Evolutionary conservation across 2,888 invertebrate species (phyloP), one percentile per base, ranked within the genome.

Genomic region (Tenthredo mesomela): DNA sequence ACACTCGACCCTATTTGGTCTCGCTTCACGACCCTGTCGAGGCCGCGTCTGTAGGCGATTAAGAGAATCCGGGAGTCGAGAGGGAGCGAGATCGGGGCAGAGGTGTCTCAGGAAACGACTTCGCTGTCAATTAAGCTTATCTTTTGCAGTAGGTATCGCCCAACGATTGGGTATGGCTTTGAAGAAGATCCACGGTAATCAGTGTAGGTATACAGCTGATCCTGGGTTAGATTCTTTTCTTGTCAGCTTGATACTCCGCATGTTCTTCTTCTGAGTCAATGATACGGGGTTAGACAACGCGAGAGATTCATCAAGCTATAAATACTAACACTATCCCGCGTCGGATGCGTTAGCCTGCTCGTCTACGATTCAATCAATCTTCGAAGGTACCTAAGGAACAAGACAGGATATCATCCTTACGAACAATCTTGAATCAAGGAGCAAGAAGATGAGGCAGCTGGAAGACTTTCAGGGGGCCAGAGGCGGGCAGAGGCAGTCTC

Each of bases 121-220:
- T 29, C 18, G 54, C 77, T 50, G 54, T 77, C 77, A 77, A 77
- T 77, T 50, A 50, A 54, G 77, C 77, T 77, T 50, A 77, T 77
- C 29, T 50, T 33, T 54, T 50, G 29, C 47, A 50, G 50, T 50
- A 7, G 33, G 54, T 77, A 54, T 54, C 29, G 77, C 18, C 29
- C 29, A 29, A 77, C 33, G 18, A 54, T 33, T 40, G 73, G 29
- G 33, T 33, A 29, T 18, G 18, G 21, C 29, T 18, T 54, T 50
- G 18, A 29, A 77, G 12, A 25, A 77, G 37, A 77, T 77, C 77
- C 25, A 18, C 18, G 50, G n/a, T 54, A 77, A 33, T 77, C 54
- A 33, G 50, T 50, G 18, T 6, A 54, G 47, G 29, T 50, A 77
- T 43, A 29, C 43, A 77, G 54, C 50, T 50, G 29, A 50, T 77